These are phyloP conservation scores for Labrus mixtus DNA, from an alignment of 2,113 vertebrate species.

Conservation along the genomic window DNA sequence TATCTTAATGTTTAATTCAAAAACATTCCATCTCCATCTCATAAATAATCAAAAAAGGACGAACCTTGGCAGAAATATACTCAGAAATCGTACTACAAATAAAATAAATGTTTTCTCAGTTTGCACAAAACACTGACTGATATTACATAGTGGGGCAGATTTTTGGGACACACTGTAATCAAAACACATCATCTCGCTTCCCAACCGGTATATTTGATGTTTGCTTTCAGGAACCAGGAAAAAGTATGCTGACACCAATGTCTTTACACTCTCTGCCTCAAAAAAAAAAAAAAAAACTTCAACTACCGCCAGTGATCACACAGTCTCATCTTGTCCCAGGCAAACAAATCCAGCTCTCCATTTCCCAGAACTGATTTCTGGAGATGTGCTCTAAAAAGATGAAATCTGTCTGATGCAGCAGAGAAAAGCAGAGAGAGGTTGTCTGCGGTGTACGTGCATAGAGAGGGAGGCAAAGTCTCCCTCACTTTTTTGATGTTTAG, in stretches of 20 bases:
- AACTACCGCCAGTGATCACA: slow-evolving; percentile 71
- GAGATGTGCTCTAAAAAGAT: slow-evolving; percentile 72
- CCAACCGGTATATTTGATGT: slow-evolving; percentile 58
- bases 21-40: slow-evolving; percentile 34
- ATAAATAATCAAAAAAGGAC: slow-evolving; percentile 57
- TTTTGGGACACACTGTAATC: slow-evolving; percentile 60
- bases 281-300: slow-evolving; percentile 60
- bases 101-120: slow-evolving; percentile 53
- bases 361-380: slow-evolving; percentile 72
- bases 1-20: slow-evolving; percentile 59
- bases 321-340: slow-evolving; percentile 70
- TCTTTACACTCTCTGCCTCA: slow-evolving; percentile 64
- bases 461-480: slow-evolving; percentile 43
- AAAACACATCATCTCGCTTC: slow-evolving; percentile 59
- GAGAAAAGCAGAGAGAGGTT: slow-evolving; percentile 62
- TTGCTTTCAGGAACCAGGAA: slow-evolving; percentile 64
- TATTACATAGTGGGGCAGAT: slow-evolving; percentile 49
- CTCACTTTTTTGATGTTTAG: slow-evolving; percentile 41
- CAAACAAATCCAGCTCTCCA: slow-evolving; percentile 72
- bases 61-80: slow-evolving; percentile 44
- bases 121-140: slow-evolving; percentile 59
- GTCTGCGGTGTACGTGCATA: slow-evolving; percentile 53
- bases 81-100: slow-evolving; percentile 23
- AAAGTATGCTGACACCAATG: slow-evolving; percentile 66
- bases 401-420: slow-evolving; percentile 69